Conservation (phyloP, 1,140 invertebrate species). For the Gonatopus flavifemur region DNA sequence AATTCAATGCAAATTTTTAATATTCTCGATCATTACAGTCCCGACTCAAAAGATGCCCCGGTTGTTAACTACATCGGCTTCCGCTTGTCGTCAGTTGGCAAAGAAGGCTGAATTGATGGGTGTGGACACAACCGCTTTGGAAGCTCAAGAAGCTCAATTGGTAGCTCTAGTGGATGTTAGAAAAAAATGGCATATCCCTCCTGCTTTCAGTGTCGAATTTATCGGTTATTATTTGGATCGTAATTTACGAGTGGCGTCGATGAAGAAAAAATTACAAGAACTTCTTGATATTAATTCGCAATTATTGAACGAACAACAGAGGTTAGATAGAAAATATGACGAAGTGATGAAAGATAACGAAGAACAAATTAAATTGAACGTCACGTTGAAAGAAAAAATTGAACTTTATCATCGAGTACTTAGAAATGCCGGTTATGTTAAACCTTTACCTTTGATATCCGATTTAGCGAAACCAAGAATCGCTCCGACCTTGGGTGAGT, state of each 20-base stretch:
- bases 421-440: conserved; percentile 41
- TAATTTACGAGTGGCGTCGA: conserved; percentile 73
- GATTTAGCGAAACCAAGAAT: conserved; percentile 48
- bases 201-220: conserved; percentile 91
- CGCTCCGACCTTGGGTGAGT: conserved; percentile 40
- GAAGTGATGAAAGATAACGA: conserved; percentile 62
- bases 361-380: conserved; percentile 53
- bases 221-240: conserved; percentile 91
- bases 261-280: conserved; percentile 76
- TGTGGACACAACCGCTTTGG: conserved; percentile 74
- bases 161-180: conserved; percentile 79
- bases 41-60: conserved; percentile 93
- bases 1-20: conserved; percentile 6
- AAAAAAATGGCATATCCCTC: conserved; percentile 92
- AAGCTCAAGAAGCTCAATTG: conserved; percentile 78
- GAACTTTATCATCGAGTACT: conserved; percentile 50
- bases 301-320: conserved; percentile 71
- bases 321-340: conserved; percentile 76
- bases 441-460: conserved; percentile 40
- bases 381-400: conserved; percentile 63
- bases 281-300: conserved; percentile 75
- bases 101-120: conserved; percentile 90
- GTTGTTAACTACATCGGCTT: conserved; percentile 85
- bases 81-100: conserved; percentile 80
- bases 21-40: conserved; percentile 61